These are phyloP conservation scores for Blennius ocellaris DNA, from an alignment of 2,113 vertebrate genomes.

Conservation along the genomic window DNA sequence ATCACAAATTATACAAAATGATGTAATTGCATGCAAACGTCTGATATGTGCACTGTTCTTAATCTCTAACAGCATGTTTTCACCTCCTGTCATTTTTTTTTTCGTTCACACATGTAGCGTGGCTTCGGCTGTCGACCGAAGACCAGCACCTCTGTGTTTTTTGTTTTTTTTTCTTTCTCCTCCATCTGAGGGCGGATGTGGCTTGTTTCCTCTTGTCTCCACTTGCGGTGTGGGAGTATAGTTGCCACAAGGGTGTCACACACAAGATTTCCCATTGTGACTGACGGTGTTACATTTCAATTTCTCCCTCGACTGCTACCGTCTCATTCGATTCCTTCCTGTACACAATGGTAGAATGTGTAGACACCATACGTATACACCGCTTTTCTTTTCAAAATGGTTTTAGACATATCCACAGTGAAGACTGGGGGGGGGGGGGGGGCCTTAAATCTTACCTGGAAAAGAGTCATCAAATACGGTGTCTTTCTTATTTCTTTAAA, in stretches of 20 bases:
- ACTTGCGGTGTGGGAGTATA: constrained; percentile 31
- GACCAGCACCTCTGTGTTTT: not conserved
- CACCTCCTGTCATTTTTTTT: constrained; percentile 8
- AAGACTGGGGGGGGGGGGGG: too few species aligned
- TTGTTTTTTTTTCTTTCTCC: not conserved
- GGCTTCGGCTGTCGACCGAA: not conserved
- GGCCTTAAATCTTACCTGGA: too few species aligned
- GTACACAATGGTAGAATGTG: not conserved
- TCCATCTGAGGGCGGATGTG: constrained; percentile 23
- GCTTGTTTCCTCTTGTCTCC: constrained; percentile 57
- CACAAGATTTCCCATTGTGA: constrained; percentile 36
- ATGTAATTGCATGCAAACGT: constrained; percentile 22
- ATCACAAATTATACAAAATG: constrained; percentile 25
- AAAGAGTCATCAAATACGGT: too few species aligned
- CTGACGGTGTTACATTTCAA: constrained; percentile 30
- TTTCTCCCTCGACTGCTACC: constrained; percentile 27
- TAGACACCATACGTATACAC: too few species aligned
- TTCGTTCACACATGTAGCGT: constrained; percentile 15
- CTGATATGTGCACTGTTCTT: not conserved
- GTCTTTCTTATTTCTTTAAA: too few species aligned
- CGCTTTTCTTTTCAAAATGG: too few species aligned
- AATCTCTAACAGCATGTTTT: not conserved
- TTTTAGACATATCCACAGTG: too few species aligned
- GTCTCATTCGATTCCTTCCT: constrained; percentile 13
- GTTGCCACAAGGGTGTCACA: constrained; percentile 48